Percentiles rank a stretch among this genome's conserved stretches.
phyloP scores from a whole-genome alignment of 2,888 invertebrate genomes.

The Gonocerus acuteangulatus region DNA sequence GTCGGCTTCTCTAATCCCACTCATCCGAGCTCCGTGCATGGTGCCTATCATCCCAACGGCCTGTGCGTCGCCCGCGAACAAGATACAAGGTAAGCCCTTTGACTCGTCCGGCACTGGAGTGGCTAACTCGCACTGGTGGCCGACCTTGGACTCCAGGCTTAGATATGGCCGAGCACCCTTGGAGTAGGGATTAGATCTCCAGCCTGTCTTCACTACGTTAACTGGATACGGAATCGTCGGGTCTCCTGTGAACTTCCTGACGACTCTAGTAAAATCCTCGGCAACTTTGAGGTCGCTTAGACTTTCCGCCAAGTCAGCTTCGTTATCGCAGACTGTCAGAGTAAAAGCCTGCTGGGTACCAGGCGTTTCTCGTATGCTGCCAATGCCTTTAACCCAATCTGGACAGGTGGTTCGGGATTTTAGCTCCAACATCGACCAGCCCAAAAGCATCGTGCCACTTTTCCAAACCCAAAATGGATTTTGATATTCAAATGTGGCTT shows the following conservation, averaged over 20 bases:
- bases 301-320: conserved; percentile 31
- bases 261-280: conserved; percentile 31
- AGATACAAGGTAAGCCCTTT: conserved; percentile 42
- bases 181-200: conserved; percentile 41
- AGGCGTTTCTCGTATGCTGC: conserved; percentile 57
- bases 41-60: conserved; percentile 68
- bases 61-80: conserved; percentile 82
- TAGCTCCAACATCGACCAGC: conserved; percentile 61
- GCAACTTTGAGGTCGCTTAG: conserved; percentile 32
- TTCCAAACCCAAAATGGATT: conserved; percentile 66
- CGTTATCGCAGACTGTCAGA: conserved; percentile 49
- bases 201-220: conserved; percentile 40
- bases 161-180: conserved; percentile 42
- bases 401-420: conserved; percentile 48
- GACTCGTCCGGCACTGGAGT: conserved; percentile 48
- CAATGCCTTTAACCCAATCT: conserved; percentile 61
- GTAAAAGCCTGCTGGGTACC: conserved; percentile 66
- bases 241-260: conserved; percentile 33
- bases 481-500: conserved; percentile 68
- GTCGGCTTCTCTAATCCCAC: conserved; percentile 74
- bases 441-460: conserved; percentile 59
- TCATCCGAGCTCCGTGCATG: conserved; percentile 68
- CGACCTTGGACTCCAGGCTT: conserved; percentile 44
- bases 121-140: conserved; percentile 62
- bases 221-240: conserved; percentile 37